Percentiles rank a stretch among this genome's conserved stretches.
These are phyloP conservation scores for Spodoptera picta DNA, from an alignment of 2,888 invertebrate species.

Conservation along the genomic window DNA sequence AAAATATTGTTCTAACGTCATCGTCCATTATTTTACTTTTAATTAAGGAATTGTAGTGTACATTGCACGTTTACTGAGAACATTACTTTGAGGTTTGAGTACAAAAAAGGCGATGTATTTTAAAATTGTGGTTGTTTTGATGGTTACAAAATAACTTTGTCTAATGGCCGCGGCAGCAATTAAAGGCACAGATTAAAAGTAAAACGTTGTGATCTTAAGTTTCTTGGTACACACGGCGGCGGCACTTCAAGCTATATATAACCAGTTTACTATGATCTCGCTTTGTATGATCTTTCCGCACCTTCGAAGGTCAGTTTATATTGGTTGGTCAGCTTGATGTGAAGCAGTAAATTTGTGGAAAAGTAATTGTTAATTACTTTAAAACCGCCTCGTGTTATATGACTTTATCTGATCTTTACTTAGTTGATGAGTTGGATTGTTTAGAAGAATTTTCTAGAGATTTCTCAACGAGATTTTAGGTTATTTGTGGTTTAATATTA, in stretches of 20 bases:
- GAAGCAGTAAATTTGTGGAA: constrained; percentile 63
- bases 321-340: no score
- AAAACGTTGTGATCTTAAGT: constrained; percentile 57
- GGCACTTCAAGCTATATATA: no score
- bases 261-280: no score
- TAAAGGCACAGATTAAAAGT: constrained; percentile 60
- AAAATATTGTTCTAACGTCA: constrained; percentile 14
- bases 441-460: constrained; percentile 38
- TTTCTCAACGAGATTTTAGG: no score
- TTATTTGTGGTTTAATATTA: no score
- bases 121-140: constrained; percentile 23
- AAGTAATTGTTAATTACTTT: constrained; percentile 63
- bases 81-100: neutral
- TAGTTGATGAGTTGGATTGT: constrained; percentile 44
- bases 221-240: constrained; percentile 25
- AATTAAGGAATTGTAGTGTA: neutral
- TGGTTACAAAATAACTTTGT: constrained; percentile 35
- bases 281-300: no score
- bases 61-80: constrained; percentile 10
- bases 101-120: constrained; percentile 21
- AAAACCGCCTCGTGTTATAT: constrained; percentile 43
- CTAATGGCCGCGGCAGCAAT: constrained; percentile 56
- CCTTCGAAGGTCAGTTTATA: no score
- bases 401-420: constrained; percentile 49
- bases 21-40: neutral